These are phyloP conservation scores for Sula dactylatra DNA, from an alignment of 2,113 vertebrate genomes.

Conservation along the genomic window DNA sequence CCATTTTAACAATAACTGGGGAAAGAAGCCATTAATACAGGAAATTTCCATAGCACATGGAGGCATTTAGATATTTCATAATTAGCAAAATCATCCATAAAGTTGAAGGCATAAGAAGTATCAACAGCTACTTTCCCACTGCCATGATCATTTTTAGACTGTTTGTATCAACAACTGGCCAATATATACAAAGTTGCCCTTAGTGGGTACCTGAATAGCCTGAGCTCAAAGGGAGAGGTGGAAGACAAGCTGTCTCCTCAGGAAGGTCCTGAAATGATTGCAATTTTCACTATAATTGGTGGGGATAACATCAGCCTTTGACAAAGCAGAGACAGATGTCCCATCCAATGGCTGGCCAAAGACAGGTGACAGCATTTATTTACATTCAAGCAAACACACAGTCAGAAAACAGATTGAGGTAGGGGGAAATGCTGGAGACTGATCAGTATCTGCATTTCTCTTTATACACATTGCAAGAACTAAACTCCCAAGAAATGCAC, in stretches of 20 bases:
- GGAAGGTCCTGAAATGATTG: not conserved
- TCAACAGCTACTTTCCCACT: not conserved
- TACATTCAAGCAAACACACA: not conserved
- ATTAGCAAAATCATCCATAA: not conserved
- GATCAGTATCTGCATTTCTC: not conserved
- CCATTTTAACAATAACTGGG: not conserved
- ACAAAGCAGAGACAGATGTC: not conserved
- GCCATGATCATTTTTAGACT: not conserved
- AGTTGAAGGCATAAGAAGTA: not conserved
- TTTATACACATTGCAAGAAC: not conserved
- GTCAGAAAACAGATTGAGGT: not conserved
- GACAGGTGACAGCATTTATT: not conserved
- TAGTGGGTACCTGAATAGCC: not conserved
- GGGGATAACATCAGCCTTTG: not conserved
- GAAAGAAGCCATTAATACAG: not conserved
- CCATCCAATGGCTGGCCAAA: not conserved
- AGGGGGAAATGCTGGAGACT: not conserved
- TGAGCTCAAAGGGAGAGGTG: not conserved
- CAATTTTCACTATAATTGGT: not conserved
- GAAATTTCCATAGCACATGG: not conserved
- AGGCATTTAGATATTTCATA: not conserved
- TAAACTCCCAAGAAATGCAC: not conserved
- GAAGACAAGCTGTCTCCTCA: not conserved
- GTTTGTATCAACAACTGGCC: not conserved
- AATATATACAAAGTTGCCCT: not conserved